phyloP scores from a whole-genome alignment of 2,797 vertebrate genomes.

The Crenichthys baileyi region DNA sequence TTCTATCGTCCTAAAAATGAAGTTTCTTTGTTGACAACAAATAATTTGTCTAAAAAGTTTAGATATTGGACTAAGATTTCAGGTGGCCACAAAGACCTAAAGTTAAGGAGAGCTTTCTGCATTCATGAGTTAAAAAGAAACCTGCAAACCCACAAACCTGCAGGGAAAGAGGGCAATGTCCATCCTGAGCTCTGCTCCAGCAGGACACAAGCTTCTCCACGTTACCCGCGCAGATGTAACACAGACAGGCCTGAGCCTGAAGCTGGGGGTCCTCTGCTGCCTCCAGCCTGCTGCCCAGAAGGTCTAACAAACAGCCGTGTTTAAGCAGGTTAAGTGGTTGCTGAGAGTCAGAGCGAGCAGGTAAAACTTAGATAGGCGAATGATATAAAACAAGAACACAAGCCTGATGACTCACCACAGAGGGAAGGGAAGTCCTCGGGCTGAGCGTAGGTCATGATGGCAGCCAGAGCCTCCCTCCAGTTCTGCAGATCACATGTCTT shows the following conservation, averaged over 20 bases:
- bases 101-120: neutral
- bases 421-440: constrained; percentile 91
- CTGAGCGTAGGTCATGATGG: constrained; percentile 92
- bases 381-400: neutral
- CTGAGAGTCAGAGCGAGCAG: neutral
- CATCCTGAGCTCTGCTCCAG: constrained; percentile 90
- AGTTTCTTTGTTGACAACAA: no score
- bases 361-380: neutral
- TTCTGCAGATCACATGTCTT: constrained; percentile 93
- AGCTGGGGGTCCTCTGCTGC: constrained; percentile 81
- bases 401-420: constrained; percentile 82
- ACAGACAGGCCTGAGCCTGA: constrained; percentile 91
- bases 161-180: constrained; percentile 86
- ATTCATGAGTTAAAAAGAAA: neutral
- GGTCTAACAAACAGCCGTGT: constrained; percentile 75
- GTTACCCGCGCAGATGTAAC: constrained; percentile 95
- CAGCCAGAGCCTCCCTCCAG: constrained; percentile 96
- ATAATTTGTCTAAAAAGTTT: no score
- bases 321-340: neutral
- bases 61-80: no score
- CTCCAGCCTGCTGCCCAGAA: constrained; percentile 90
- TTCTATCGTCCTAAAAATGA: no score
- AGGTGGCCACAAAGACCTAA: no score
- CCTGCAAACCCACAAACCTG: constrained; percentile 80
- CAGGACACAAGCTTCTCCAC: constrained; percentile 93